Percentiles rank a stretch among this genome's conserved stretches.
Evolutionary conservation across 2,113 vertebrate species (phyloP).

Genomic region (Struthio camelus): DNA sequence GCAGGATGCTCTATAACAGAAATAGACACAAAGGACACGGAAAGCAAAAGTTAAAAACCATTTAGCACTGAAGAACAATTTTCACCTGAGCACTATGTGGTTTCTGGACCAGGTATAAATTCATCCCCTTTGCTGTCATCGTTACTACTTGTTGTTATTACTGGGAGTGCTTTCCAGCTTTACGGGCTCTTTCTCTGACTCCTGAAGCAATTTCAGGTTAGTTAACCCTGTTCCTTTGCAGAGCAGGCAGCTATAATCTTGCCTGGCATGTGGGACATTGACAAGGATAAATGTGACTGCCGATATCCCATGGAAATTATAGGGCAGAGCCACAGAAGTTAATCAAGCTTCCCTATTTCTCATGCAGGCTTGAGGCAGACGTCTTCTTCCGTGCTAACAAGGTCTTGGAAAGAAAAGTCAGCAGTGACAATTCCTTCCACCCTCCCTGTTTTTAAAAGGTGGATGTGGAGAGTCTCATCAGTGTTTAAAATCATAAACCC

Average conservation of each 20-base stretch:
- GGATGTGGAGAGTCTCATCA: background rate
- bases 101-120: background rate
- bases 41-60: slow-evolving; percentile 17
- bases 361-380: background rate
- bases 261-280: background rate
- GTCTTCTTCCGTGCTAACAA: background rate
- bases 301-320: background rate
- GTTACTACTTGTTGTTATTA: background rate
- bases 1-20: background rate
- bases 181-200: background rate
- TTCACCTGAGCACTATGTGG: background rate
- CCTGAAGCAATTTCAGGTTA: background rate
- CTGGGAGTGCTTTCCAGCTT: background rate
- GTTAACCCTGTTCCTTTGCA: background rate
- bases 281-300: background rate
- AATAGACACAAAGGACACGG: slow-evolving; percentile 16
- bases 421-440: background rate
- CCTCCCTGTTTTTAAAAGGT: background rate
- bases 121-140: background rate
- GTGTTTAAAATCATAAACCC: background rate
- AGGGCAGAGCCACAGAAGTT: background rate
- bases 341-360: background rate
- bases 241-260: background rate
- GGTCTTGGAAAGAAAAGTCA: background rate
- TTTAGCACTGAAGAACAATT: background rate